Base-by-base conservation (phyloP, 2,797 vertebrate species). In the Acipenser ruthenus region DNA sequence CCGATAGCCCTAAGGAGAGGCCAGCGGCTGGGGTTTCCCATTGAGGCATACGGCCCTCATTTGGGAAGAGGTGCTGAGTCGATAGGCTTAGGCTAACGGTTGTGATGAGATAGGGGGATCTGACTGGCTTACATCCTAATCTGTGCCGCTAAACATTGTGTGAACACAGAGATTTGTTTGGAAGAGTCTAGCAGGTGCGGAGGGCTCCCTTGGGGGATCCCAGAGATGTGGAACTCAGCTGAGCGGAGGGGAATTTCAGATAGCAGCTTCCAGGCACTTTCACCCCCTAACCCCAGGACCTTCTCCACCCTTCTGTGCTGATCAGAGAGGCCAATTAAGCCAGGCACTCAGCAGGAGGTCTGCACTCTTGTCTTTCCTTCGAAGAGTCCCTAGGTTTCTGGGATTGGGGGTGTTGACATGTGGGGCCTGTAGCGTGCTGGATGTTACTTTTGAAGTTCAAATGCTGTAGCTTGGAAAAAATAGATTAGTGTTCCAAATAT, bases 1-100 rank as follows among this genome's bases (percentile, higher is more conserved):
- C 55, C 12, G 55, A 58, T 2, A n/a, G 55, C 55, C 12, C 55
- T n/a, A 37, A 37, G 37, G 37, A 37, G 37, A 37, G 37, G 37
- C 37, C 37, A 37, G 4, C 37, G 10, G 55, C 55, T 6, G 11
- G 3, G 55, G 55, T 58, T 13, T 58, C 55, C 8, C 60, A 37
- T 47, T 8, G 60, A 47, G 60, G 18, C 60, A 62, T 62, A 37
- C 37, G 23, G 23, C 2, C 0, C 18, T 48, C 12, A 62, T 62
- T 62, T 23, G 18, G 9, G 47, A 62, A 62, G 18, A 13, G 18
- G 18, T 7, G 60, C 6, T 7, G 47, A 37, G 18, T 10, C 11
- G 60, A 62, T 37, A 48, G 60, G 60, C 47, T 62, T 62, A 62
- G 60, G 60, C 60, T 62, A 37, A 12, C 9, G 18, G 60, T 10